These are phyloP conservation scores for Cassiopea andromeda DNA, from an alignment of 30 jellyfish, hydroid and myxozoan genomes.

Conservation along the genomic window DNA sequence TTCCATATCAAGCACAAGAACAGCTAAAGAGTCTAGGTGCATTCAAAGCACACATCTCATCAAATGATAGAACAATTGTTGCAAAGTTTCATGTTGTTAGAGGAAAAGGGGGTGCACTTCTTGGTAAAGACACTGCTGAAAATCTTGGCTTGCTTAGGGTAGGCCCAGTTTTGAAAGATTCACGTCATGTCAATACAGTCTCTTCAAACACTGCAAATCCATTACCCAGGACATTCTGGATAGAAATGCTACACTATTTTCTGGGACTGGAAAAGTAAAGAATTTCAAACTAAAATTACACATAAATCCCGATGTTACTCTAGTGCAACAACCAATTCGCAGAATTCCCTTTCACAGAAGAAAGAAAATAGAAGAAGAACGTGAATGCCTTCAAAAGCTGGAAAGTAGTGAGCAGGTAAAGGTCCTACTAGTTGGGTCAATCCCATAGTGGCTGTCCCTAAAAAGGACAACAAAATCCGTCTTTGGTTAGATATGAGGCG, in stretches of 20 bases:
- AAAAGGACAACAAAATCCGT: conserved; percentile 24
- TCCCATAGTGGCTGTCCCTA: conserved; percentile 36
- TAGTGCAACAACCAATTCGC: conserved; percentile 25
- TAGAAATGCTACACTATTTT: neutral
- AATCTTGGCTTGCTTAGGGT: neutral
- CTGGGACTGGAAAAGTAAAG: conserved; percentile 24
- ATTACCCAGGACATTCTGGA: neutral
- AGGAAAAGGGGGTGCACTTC: neutral
- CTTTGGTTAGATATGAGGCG: conserved; percentile 51
- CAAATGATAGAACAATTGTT: neutral
- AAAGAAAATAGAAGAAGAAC: conserved; percentile 13
- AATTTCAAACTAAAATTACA: conserved; percentile 13
- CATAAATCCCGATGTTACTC: conserved; percentile 12
- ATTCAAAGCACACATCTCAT: neutral
- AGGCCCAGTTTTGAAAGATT: neutral
- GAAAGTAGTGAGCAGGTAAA: neutral
- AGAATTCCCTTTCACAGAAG: conserved; percentile 38
- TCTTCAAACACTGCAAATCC: neutral
- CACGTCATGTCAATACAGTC: neutral
- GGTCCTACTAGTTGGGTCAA: conserved; percentile 8
- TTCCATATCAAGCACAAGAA: neutral
- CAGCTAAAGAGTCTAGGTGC: neutral
- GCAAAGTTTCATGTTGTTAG: neutral
- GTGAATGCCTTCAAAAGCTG: neutral
- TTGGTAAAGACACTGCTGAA: neutral